Base-by-base conservation (phyloP, 1,140 invertebrate species). In the Eriocheir sinensis region DNA sequence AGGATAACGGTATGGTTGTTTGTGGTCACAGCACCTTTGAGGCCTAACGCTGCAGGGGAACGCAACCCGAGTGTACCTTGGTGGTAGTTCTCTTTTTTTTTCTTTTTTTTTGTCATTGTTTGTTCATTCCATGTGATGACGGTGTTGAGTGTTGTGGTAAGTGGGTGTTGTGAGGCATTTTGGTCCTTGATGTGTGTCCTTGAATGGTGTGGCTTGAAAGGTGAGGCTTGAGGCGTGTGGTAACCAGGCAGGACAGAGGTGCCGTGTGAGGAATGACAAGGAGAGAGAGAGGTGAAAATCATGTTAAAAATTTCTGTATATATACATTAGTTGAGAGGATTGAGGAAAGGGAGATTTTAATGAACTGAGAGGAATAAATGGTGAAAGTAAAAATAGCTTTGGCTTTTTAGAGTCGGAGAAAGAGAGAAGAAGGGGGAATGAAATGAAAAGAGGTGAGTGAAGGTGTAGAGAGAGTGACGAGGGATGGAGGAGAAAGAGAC, bases 141-240 rank as follows among this genome's bases (percentile, higher is more conserved):
- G 6, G 60, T 72, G 60, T 72, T 89, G 21, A 40, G 12, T 40
- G 36, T 2, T 38, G 40, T 89, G 38, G 36, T 17, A 89, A 89
- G 86, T 41, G 15, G 38, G 36, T 44, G 86, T 30, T 40, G 12
- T 89, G 41, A 89, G 88, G 88, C 88, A 89, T 53, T 89, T 89
- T 60, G 88, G 44, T 89, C 88, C 88, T 53, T 53, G n/a, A 53
- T 89, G 41, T 89, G 12, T 89, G 88, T 72, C 60, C 21, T 72
- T 72, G 17, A 27, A 72, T 72, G 60, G 27, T 89, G n/a, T 48
- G 38, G 9, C n/a, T 44, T n/a, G 86, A 41, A 27, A 53, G 88
- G 88, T 53, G 88, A 34, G 86, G 2, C 27, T 40, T 40, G 86
- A 89, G 86, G 86, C 81, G 40, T 72, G 48, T 60, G 44, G 44